Evolutionary conservation across 2,888 invertebrate species (phyloP), one percentile per base, ranked within the genome.

Genomic region (Ernsta delagoae): DNA sequence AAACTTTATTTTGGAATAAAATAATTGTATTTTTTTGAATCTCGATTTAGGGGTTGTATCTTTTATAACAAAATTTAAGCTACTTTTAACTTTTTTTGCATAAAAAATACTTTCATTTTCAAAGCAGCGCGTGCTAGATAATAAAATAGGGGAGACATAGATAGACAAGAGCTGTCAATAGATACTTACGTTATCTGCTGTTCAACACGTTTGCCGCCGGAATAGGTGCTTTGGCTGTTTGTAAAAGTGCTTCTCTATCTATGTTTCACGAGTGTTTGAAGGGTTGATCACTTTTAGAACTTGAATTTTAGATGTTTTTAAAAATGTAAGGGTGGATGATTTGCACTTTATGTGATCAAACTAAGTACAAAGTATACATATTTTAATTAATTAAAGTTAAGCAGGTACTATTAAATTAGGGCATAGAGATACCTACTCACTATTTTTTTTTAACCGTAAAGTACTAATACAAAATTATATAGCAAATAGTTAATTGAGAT

Each of bases 121-220:
- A 31, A 31, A 31, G 31, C 31, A 71, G 76, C 79, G 74, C 79
- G 79, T 78, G 77, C 70, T 74, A 70, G 34, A 57, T 34, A 70
- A 60, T 59, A 45, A 16, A 68, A 61, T 53, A 71, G 73, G 71
- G 71, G 45, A 43, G 65, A 64, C 36, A 41, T 71, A 56, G 71
- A 41, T 71, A 56, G 71, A 71, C 71, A 64, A 63, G 68, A 73
- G 67, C 76, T 80, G 83, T 81, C 81, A 82, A 85, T 85, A 71
- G 78, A 71, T 73, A 53, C 78, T 82, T 72, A 41, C 71, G 70
- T 75, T 85, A 86, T 86, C 87, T 77, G 72, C 81, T 76, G 86
- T 88, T 73, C 66, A 83, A 78, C 88, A 88, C 87, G 87, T 83
- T 77, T 81, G 16, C 54, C 80, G 16, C 66, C 66, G 66, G 66